Evolutionary conservation across 2,888 invertebrate genomes (phyloP).

Genomic region (Troilus luridus): DNA sequence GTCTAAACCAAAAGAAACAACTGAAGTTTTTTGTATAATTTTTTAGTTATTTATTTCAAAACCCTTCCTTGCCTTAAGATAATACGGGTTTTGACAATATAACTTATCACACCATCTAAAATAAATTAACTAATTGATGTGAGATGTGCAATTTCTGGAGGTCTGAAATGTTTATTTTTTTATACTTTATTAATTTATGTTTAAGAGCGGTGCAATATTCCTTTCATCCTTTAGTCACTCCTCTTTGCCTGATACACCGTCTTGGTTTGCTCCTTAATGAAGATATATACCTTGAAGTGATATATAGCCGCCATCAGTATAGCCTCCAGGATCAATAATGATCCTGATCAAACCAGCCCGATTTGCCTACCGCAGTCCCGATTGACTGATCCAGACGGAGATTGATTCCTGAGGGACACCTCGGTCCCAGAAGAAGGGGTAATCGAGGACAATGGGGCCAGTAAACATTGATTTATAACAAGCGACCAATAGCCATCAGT

Average conservation of each 20-base stretch:
- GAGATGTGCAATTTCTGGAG: too few relatives aligned
- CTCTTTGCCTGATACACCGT: not conserved
- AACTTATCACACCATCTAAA: too few relatives aligned
- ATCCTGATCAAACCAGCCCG: not conserved
- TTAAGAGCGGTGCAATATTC: too few relatives aligned
- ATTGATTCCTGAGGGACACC: slow-evolving; percentile 15
- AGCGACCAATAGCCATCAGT: not conserved
- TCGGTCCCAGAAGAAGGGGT: not conserved
- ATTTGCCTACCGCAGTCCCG: slow-evolving; percentile 1
- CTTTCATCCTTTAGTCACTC: not conserved
- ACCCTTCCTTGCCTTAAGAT: too few relatives aligned
- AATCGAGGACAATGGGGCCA: slow-evolving; percentile 17
- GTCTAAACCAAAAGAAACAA: too few relatives aligned
- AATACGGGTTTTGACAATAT: too few relatives aligned
- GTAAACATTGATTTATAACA: slow-evolving; percentile 22
- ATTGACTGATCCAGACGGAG: not conserved
- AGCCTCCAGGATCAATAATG: not conserved
- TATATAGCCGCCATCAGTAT: not conserved
- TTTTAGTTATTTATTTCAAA: too few relatives aligned
- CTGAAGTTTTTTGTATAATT: too few relatives aligned
- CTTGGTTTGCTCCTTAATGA: not conserved
- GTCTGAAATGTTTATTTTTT: too few relatives aligned
- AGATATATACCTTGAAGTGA: not conserved
- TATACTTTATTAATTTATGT: too few relatives aligned
- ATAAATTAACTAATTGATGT: too few relatives aligned